phyloP scores from a whole-genome alignment of 37 sponge, comb jelly and placozoan genomes.

The Mnemiopsis leidyi region DNA sequence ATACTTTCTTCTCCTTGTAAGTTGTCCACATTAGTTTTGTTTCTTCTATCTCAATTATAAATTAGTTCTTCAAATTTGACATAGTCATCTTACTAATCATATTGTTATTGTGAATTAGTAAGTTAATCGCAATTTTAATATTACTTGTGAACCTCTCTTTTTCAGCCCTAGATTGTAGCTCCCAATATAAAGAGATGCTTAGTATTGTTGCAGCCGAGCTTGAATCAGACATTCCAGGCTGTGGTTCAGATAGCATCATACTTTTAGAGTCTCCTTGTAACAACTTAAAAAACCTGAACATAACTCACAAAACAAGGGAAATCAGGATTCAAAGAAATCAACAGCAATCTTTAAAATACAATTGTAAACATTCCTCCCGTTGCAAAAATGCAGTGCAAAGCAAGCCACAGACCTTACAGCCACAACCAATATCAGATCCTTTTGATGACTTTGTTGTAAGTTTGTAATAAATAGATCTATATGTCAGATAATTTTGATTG shows the following conservation, averaged over 20 bases:
- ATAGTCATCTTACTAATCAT: no score
- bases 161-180: not conserved
- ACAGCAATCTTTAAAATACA: no score
- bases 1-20: not conserved
- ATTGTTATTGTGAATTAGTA: no score
- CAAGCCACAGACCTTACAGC: not conserved
- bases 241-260: not conserved
- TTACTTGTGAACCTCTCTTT: no score
- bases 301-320: not conserved
- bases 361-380: no score
- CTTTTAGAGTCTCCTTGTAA: not conserved
- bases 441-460: not conserved
- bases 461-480: no score
- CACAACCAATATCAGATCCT: not conserved
- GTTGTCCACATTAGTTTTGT: no score
- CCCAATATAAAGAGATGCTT: not conserved
- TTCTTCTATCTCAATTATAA: no score
- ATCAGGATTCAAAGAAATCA: not conserved
- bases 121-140: no score
- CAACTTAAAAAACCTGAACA: not conserved
- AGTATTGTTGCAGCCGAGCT: not conserved
- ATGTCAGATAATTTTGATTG: no score
- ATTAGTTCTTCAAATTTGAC: no score
- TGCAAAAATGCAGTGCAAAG: no score
- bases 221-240: not conserved